phyloP scores from a whole-genome alignment of 1,140 invertebrate species.

The Brachionus manjavacas region DNA sequence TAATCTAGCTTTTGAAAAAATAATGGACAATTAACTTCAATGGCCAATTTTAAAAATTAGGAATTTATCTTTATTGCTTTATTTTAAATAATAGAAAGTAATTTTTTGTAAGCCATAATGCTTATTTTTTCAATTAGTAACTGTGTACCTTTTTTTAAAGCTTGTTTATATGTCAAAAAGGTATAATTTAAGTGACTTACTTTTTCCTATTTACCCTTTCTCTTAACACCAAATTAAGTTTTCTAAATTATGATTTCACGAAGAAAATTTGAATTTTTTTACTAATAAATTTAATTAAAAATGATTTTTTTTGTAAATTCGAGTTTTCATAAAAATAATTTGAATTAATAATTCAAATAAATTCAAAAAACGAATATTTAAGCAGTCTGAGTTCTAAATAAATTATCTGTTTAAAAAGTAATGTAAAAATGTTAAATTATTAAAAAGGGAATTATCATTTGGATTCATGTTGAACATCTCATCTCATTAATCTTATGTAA shows the following conservation, averaged over 20 bases:
- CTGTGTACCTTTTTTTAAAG: not conserved
- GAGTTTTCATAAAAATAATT: too few species aligned
- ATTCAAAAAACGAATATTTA: not conserved
- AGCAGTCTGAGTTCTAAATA: not conserved
- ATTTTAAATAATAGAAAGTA: too few species aligned
- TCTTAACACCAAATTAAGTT: not conserved
- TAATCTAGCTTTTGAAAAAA: too few species aligned
- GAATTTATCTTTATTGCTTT: too few species aligned
- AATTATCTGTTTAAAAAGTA: not conserved
- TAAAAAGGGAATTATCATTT: not conserved
- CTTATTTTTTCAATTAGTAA: not conserved
- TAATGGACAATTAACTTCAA: too few species aligned
- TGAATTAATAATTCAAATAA: too few species aligned
- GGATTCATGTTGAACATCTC: not conserved
- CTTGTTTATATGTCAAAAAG: not conserved
- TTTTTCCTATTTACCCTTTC: not conserved
- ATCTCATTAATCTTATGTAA: not conserved
- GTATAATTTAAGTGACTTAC: not conserved
- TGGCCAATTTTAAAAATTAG: too few species aligned
- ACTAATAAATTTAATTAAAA: too few species aligned
- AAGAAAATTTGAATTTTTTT: not conserved
- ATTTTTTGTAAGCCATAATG: too few species aligned
- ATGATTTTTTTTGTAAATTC: too few species aligned
- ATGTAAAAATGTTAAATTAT: not conserved
- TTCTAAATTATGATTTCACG: not conserved